Percentiles rank a stretch among this genome's conserved stretches.
phyloP scores from a whole-genome alignment of 1,140 invertebrate genomes.

The Pomacea maculata region DNA sequence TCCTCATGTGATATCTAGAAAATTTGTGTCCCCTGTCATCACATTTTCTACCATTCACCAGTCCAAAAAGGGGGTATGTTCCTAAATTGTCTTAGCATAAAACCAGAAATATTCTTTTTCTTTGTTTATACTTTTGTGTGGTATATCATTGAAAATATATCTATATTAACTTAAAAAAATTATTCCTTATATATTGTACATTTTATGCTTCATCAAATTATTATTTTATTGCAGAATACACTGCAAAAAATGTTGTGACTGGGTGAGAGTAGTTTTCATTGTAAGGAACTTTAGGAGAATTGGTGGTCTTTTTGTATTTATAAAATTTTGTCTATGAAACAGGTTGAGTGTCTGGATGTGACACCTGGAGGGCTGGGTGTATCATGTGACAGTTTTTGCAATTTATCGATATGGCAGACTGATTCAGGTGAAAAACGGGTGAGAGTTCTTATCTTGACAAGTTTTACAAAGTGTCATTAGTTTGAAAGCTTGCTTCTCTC shows the following conservation, averaged over 20 bases:
- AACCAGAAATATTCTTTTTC: not conserved
- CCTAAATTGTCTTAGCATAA: not conserved
- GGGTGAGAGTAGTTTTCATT: not conserved
- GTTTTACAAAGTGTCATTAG: too few species aligned
- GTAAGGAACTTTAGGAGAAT: not conserved
- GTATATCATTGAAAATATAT: not conserved
- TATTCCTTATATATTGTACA: not conserved
- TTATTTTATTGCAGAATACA: not conserved
- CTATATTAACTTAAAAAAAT: not conserved
- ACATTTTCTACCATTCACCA: conserved; percentile 45
- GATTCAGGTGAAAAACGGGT: conserved; percentile 70
- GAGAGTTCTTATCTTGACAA: conserved; percentile 34
- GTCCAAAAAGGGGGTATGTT: conserved; percentile 43
- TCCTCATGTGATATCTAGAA: conserved; percentile 30
- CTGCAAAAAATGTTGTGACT: not conserved
- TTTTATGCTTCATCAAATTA: not conserved
- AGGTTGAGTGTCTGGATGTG: conserved; percentile 70
- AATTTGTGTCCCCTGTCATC: conserved; percentile 46
- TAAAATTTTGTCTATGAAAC: conserved; percentile 14
- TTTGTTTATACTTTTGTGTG: not conserved
- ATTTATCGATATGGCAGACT: conserved; percentile 74
- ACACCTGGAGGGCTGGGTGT: conserved; percentile 72
- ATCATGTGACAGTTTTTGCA: conserved; percentile 72
- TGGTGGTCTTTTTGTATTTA: not conserved
- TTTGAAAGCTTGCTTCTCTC: too few species aligned